A percentile compares a stretch with the other conserved stretches of the same genome.
These are phyloP conservation scores for Australoheros scitulus DNA, from an alignment of 2,113 vertebrate genomes.

Conservation along the genomic window DNA sequence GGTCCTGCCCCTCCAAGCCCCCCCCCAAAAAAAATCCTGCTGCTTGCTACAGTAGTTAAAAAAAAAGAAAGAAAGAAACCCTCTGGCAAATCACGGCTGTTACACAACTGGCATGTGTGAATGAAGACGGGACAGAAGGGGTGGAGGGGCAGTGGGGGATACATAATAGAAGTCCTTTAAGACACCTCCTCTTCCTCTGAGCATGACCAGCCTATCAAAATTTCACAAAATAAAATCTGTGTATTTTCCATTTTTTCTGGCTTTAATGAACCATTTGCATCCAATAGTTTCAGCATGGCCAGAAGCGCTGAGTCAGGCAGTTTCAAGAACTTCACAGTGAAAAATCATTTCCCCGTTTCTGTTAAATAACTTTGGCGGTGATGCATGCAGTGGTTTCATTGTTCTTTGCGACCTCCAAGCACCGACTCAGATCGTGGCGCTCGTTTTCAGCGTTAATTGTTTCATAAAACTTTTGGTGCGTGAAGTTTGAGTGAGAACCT, in stretches of 20 bases:
- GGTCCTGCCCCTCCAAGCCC: neutral
- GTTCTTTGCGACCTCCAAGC: neutral
- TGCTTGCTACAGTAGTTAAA: constrained; percentile 21
- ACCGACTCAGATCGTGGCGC: neutral
- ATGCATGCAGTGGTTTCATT: neutral
- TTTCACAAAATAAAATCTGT: neutral
- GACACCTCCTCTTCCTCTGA: neutral
- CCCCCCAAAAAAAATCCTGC: neutral
- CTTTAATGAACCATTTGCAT: neutral
- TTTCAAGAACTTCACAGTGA: neutral
- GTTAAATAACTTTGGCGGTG: neutral
- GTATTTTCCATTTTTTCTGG: neutral
- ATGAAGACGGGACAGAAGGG: neutral
- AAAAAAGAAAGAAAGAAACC: neutral
- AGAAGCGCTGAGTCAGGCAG: neutral
- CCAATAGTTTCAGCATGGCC: neutral
- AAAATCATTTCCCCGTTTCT: neutral
- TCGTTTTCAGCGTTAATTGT: neutral
- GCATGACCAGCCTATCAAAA: constrained; percentile 24
- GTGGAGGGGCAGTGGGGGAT: neutral
- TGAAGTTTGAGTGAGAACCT: neutral
- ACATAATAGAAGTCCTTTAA: neutral
- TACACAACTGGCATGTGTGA: constrained; percentile 65
- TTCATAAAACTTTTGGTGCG: neutral
- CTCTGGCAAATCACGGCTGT: constrained; percentile 37